phyloP scores from a whole-genome alignment of 2,113 vertebrate species.

The Leptobrachium leishanense region DNA sequence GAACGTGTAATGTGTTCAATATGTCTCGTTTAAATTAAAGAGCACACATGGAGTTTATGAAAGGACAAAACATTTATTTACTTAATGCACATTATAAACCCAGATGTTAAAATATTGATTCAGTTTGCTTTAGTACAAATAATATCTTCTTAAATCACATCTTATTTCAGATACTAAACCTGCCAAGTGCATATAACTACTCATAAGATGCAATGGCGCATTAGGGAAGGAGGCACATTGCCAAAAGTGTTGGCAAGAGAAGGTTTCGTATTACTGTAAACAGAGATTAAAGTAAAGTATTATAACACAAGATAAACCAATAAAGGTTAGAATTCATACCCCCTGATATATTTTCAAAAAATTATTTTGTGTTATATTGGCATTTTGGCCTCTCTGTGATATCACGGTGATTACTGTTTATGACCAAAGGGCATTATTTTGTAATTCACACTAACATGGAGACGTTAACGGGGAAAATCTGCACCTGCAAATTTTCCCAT shows the following conservation, averaged over 20 bases:
- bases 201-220: slow-evolving; percentile 20
- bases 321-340: not conserved
- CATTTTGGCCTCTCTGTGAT: too few species aligned
- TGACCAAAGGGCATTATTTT: too few species aligned
- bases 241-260: slow-evolving; percentile 36
- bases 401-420: too few species aligned
- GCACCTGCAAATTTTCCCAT: too few species aligned
- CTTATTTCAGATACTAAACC: slow-evolving; percentile 23
- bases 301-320: slow-evolving; percentile 25
- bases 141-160: slow-evolving; percentile 25
- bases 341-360: too few species aligned
- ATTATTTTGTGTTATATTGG: too few species aligned
- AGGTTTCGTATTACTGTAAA: slow-evolving; percentile 32
- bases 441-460: too few species aligned
- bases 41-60: too few species aligned
- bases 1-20: too few species aligned
- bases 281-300: slow-evolving; percentile 28
- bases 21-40: too few species aligned
- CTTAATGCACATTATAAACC: not conserved
- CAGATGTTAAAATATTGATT: slow-evolving; percentile 37
- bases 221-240: slow-evolving; percentile 26
- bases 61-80: not conserved
- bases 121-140: slow-evolving; percentile 32
- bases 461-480: too few species aligned
- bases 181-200: slow-evolving; percentile 36